Evolutionary conservation across 2,888 invertebrate genomes (phyloP).

Genomic region (Cosmorhoe ocellata): DNA sequence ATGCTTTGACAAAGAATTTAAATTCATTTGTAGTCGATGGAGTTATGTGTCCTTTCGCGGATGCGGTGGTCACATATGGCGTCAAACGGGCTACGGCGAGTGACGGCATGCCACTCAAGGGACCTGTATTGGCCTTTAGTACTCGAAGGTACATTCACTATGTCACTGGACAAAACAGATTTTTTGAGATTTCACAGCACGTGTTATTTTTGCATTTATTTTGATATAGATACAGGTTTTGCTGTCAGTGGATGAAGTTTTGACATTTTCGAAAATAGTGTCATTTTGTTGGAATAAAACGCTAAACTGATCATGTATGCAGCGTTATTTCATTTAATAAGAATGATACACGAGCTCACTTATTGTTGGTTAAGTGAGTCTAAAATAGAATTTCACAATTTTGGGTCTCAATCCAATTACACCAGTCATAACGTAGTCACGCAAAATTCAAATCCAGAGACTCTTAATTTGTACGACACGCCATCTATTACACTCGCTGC

Average conservation of each 20-base stretch:
- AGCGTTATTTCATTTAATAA: neutral
- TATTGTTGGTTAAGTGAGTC: constrained; percentile 14
- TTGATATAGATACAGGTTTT: neutral
- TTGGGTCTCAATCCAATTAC: constrained; percentile 23
- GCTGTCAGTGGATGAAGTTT: neutral
- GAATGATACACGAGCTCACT: neutral
- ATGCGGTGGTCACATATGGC: constrained; percentile 69
- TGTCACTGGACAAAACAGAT: constrained; percentile 55
- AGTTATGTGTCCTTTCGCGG: constrained; percentile 53
- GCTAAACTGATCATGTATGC: too few relatives aligned
- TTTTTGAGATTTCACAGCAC: constrained; percentile 52
- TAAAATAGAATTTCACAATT: constrained; percentile 16
- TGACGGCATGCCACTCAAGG: constrained; percentile 77
- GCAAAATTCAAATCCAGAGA: constrained; percentile 28
- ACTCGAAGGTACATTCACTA: constrained; percentile 63
- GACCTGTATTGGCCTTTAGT: constrained; percentile 72
- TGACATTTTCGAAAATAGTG: neutral
- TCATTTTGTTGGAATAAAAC: too few relatives aligned
- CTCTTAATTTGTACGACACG: constrained; percentile 32
- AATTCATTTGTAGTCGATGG: constrained; percentile 41
- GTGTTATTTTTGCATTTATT: constrained; percentile 18
- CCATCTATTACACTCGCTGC: constrained; percentile 22
- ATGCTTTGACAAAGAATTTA: constrained; percentile 45
- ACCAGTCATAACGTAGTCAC: constrained; percentile 23
- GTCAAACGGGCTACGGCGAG: constrained; percentile 77